Evolutionary conservation across 2,797 vertebrate species (phyloP), one percentile per base, ranked within the genome.

Genomic region (Diceros bicornis): DNA sequence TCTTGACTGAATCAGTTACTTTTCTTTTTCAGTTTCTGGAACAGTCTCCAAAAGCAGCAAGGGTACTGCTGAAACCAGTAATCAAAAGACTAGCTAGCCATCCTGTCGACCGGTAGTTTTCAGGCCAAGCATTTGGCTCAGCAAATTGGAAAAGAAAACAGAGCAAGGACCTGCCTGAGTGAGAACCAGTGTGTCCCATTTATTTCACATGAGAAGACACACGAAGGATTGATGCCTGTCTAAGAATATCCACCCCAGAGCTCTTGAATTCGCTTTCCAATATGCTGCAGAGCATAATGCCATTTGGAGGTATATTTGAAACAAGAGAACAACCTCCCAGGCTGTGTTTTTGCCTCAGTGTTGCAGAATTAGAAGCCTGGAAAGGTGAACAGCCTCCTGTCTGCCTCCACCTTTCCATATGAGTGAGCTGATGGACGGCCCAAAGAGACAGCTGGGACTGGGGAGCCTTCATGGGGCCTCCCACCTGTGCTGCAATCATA

Each of bases 391-490:
- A 44, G 44, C n/a, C 59, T 59, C 32, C 97, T 97, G 94, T 66
- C 75, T 88, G 95, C 96, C 82, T 61, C 72, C 92, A 47, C 32
- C 34, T 83, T 87, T 88, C 91, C 14, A 27, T 94, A 83, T 90
- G 87, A 11, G 8, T 1, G 34, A 92, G 92, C 59, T 94, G 91
- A 95, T 11, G 44, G 52, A 44, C 47, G 52, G 90, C 71, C 92
- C 68, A 66, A 77, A 84, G 92, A 97, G 97, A 97, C 97, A 98
- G 98, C 97, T 97, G 97, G 96, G 84, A 66, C 94, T 62, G 59
- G 61, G 66, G 84, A 4, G 16, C 59, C 74, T 66, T 29, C 14
- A 0, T 14, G 61, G 25, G 21, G 37, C 84, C 88, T 66, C 81
- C 89, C 94, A 93, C 93, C 97, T 96, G 87, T 79, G 92, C 94